Evolutionary conservation across 2,113 vertebrate genomes (phyloP), one percentile per base, ranked within the genome.

Genomic region (Meles meles): DNA sequence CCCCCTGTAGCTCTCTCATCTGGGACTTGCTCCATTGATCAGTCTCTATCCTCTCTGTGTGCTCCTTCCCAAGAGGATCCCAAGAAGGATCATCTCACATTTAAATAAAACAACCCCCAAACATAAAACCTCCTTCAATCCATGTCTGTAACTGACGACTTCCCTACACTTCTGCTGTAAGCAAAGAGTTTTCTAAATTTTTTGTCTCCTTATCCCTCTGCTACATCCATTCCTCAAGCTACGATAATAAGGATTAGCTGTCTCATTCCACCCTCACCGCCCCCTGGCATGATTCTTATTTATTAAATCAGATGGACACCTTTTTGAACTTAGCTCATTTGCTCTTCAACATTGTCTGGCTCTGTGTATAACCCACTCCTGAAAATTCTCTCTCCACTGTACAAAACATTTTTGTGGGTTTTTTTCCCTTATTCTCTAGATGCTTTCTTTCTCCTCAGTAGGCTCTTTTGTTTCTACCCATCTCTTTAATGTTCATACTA

Each of bases 211-310:
- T 2, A 7, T 25, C 2, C 14, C 93, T 39, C 18, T 17, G 39
- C 29, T n/a, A 0, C 27, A 12, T 44, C n/a, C 37, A 29, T 80
- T 81, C 44, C 17, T 92, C 10, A 31, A 20, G 27, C 39, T 11
- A 9, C 1, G 29, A 0, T 5, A 37, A 27, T 31, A 10, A 2
- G 5, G 10, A 4, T 15, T 12, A 65, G 29, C 31, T 7, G 8
- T 15, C 47, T 0, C 20, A n/a, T 25, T 3, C 12, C 20, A 21
- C 42, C 55, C 63, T 2, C 27, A 5, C 49, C 7, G 17, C 13
- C 20, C 31, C 44, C 2, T 3, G 3, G 29, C 20, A 6, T 8
- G 23, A 5, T 25, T 72, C n/a, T 79, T 20, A 12, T 47, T 52
- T 20, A 3, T 14, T 76, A 23, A 63, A 31, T 81, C 34, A 52